Conservation (phyloP, 2,113 vertebrate genomes). For the Nesogale talazaci region DNA sequence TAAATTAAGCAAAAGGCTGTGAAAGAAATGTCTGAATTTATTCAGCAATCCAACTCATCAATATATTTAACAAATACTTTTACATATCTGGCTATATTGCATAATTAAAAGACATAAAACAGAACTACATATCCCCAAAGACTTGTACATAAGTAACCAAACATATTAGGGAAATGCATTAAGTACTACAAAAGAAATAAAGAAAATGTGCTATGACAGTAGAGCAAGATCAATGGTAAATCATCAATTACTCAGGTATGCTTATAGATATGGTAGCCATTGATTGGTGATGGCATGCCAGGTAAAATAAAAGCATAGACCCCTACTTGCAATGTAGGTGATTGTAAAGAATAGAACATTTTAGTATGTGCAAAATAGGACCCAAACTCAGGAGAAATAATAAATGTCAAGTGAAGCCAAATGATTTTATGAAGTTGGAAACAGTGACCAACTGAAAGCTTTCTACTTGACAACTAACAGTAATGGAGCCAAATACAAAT, state of each 20-base stretch:
- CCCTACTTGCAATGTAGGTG: neutral
- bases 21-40: neutral
- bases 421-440: neutral
- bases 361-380: neutral
- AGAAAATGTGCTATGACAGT: neutral
- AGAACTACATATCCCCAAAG: neutral
- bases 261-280: accelerated
- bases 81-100: neutral
- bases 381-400: neutral
- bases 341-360: neutral
- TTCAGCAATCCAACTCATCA: neutral
- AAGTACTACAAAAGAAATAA: neutral
- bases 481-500: neutral
- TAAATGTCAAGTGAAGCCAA: neutral
- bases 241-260: neutral
- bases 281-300: neutral
- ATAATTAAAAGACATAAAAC: neutral
- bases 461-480: neutral
- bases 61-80: neutral
- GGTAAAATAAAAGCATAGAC: neutral
- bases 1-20: neutral
- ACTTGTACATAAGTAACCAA: neutral
- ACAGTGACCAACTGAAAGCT: neutral
- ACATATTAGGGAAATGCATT: neutral
- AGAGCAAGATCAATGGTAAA: neutral